Base-by-base conservation (phyloP, 2,888 invertebrate genomes). In the Hyles lineata region DNA sequence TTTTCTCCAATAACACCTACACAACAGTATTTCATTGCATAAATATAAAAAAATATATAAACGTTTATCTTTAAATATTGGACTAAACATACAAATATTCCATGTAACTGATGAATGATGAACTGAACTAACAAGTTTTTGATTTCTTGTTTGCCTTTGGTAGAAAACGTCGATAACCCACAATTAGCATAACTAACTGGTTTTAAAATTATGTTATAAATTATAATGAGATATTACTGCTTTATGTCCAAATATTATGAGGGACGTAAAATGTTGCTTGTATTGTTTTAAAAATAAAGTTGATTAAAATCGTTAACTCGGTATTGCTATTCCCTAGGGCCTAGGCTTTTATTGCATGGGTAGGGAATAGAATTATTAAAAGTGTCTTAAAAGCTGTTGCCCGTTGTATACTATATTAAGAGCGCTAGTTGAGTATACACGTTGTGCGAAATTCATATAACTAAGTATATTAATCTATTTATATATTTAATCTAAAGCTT, bases 121-220 rank as follows among this genome's bases (percentile, higher is more conserved):
- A 6, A 19, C 55, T 55, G 19, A 7, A 62, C 23, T 32, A 61
- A 62, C 62, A 62, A 32, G 32, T 7, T 55, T 17, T n/a, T 3
- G 55, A 32, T 32, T 35, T 62, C 62, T 67, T 21, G 50, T 21
- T 50, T 43, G 43, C 17, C 17, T 67, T 50, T 23, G 43, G 21
- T 21, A 9, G 7, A 67, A 7, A 23, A 67, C 23, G 23, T 21
- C 63, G 11, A 11, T 63, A 19, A n/a, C 35, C 63, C 9, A 63
- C 21, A 5, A 50, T 50, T 50, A 21, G 67, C 23, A 67, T 50
- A 67, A 23, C 15, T 63, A 67, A 67, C 63, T 67, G 50, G 67
- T 67, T 67, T 67, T 15, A 5, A 4, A 25, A 6, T 29, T 29
- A 29, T 29, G 29, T 5, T 23, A 23, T 50, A 23, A 23, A 3